These are phyloP conservation scores for Myotis brandtii DNA, from an alignment of 2,113 vertebrate species.

Conservation along the genomic window DNA sequence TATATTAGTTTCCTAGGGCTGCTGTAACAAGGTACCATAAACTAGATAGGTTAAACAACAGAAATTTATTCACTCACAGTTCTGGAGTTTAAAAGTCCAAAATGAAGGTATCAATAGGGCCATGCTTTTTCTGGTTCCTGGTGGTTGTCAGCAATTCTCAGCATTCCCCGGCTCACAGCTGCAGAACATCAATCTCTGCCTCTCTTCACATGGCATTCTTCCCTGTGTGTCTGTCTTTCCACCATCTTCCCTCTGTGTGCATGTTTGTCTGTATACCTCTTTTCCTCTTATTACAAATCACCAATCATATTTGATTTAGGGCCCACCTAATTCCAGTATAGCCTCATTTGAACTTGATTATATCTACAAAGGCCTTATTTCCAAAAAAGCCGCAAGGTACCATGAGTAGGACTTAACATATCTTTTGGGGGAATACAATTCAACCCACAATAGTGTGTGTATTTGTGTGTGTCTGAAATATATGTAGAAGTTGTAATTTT, in stretches of 20 bases:
- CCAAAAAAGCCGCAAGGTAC: neutral
- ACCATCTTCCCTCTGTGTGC: neutral
- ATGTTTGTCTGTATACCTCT: neutral
- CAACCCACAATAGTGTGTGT: neutral
- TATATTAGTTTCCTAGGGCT: neutral
- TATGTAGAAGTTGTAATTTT: conserved; percentile 8
- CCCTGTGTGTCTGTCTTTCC: neutral
- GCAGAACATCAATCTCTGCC: neutral
- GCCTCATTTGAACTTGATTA: conserved; percentile 1
- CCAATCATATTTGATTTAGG: neutral
- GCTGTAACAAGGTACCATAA: neutral
- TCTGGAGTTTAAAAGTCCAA: neutral
- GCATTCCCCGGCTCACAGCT: neutral
- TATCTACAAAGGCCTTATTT: neutral
- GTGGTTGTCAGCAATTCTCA: neutral
- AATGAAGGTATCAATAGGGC: neutral
- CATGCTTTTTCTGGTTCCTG: neutral
- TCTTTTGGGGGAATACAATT: neutral
- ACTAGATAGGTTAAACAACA: neutral
- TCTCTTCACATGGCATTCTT: neutral
- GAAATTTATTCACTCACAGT: neutral
- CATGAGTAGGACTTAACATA: neutral
- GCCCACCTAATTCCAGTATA: neutral
- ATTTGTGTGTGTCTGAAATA: neutral
- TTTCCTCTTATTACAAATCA: neutral